Conservation (phyloP, 2,888 invertebrate genomes). For the Drosophila paranaensis region DNA sequence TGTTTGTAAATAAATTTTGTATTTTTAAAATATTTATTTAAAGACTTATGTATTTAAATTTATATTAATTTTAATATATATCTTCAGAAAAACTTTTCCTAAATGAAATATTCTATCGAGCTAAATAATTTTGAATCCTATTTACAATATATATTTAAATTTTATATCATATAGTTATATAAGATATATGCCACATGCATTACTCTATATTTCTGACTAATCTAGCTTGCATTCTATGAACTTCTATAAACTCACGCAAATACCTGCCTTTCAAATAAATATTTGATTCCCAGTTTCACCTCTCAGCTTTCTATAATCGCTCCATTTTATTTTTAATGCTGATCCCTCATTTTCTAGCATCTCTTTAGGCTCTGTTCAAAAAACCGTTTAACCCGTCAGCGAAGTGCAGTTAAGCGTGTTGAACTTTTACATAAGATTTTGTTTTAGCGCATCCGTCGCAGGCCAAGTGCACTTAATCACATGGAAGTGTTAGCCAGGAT, state of each 20-base stretch:
- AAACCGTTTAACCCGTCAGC: conserved; percentile 53
- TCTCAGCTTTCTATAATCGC: background rate
- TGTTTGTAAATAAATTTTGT: too few relatives aligned
- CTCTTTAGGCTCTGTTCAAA: conserved; percentile 11
- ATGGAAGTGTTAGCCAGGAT: conserved; percentile 38
- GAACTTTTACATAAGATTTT: conserved; percentile 54
- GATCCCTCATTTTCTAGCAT: background rate
- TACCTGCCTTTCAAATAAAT: background rate
- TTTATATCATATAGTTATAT: too few relatives aligned
- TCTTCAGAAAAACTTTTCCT: too few relatives aligned
- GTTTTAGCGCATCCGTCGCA: conserved; percentile 52
- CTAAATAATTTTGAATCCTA: too few relatives aligned
- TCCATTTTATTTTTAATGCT: background rate
- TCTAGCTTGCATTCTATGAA: background rate
- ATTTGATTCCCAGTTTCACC: background rate
- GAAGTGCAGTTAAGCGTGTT: conserved; percentile 61
- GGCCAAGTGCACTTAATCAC: conserved; percentile 61
- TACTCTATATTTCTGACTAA: too few relatives aligned
- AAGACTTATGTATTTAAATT: too few relatives aligned
- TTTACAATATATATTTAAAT: too few relatives aligned
- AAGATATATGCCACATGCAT: too few relatives aligned
- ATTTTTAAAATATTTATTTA: too few relatives aligned
- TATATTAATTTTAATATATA: too few relatives aligned
- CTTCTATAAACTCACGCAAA: too few relatives aligned
- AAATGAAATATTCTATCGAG: too few relatives aligned